Base-by-base conservation (phyloP, 2,797 vertebrate genomes). In the Rhinogobio ventralis region DNA sequence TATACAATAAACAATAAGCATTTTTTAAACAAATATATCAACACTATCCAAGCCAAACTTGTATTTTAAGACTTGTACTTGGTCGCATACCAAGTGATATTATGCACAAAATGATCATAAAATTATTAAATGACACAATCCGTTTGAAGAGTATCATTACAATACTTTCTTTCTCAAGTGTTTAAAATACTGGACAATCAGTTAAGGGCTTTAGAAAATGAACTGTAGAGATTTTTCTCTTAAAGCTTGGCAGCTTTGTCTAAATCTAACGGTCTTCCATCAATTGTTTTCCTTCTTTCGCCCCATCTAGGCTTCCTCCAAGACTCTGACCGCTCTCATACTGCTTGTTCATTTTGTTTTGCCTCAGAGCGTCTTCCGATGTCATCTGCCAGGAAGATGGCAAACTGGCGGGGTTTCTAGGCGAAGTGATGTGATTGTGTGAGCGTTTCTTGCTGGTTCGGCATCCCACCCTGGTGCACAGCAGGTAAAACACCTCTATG, bases 401-500 rank as follows among this genome's bases (percentile, higher is more conserved):
- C 67, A 88, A 73, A 20, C 62, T 84, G 51, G 75, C 85, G 0
- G 89, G 88, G 46, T 86, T 82, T 76, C 81, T 46, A 0, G 86
- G 5, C 0, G 87, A 86, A 2, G 76, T 89, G 42, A 17, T 57
- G 55, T 11, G 23, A 25, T 82, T 86, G 53, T 25, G 74, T 3
- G 36, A 8, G 7, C 10, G 39, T 42, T 28, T 82, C 42, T 67
- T 87, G 13, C 67, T 36, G 1, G 20, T 39, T 13, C 88, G 84
- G 68, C 90, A 92, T 33, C 79, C 68, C 20, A 87, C 39, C 45
- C 77, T 79, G 20, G 83, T 87, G 84, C 91, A 91, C 67, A 91
- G 51, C 84, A 97, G 92, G 87, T 91, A 92, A 74, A 92, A 89
- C 20, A 92, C 79, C 89, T 97, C 96, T 25, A 95, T 71, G 55